Evolutionary conservation across 2,113 vertebrate genomes (phyloP).

Genomic region (Pterocles orientalis): DNA sequence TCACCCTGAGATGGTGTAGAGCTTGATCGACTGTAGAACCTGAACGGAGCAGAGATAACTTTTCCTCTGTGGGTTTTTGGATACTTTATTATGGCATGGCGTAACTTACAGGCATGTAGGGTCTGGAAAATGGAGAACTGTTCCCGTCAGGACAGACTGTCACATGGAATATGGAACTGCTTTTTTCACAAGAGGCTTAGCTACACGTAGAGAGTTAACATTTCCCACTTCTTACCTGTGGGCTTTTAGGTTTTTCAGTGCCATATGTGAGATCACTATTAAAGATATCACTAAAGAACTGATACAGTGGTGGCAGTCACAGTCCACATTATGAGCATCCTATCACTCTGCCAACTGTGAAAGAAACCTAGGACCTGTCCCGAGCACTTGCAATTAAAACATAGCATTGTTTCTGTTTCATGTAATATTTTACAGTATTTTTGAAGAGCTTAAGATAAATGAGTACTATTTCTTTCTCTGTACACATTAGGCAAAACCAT

Average conservation of each 20-base stretch:
- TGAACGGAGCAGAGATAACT: neutral
- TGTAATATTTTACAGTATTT: neutral
- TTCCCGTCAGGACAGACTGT: neutral
- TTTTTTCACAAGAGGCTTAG: neutral
- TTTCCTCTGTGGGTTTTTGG: neutral
- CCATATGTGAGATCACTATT: neutral
- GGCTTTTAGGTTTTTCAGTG: neutral
- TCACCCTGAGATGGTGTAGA: neutral
- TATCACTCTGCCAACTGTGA: neutral
- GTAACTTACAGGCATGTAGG: neutral
- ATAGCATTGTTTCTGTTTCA: neutral
- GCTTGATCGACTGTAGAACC: neutral
- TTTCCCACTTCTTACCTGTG: constrained; percentile 2
- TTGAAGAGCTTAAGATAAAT: neutral
- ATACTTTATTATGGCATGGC: neutral
- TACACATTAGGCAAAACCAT: neutral
- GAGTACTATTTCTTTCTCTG: neutral
- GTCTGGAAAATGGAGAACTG: neutral
- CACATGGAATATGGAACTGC: neutral
- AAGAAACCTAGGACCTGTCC: neutral
- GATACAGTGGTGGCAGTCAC: neutral
- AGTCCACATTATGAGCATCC: neutral
- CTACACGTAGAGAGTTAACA: neutral
- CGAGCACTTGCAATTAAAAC: neutral
- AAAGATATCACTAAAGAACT: neutral